phyloP scores from a whole-genome alignment of 2,113 vertebrate species.

The Mormyrus iriodes region DNA sequence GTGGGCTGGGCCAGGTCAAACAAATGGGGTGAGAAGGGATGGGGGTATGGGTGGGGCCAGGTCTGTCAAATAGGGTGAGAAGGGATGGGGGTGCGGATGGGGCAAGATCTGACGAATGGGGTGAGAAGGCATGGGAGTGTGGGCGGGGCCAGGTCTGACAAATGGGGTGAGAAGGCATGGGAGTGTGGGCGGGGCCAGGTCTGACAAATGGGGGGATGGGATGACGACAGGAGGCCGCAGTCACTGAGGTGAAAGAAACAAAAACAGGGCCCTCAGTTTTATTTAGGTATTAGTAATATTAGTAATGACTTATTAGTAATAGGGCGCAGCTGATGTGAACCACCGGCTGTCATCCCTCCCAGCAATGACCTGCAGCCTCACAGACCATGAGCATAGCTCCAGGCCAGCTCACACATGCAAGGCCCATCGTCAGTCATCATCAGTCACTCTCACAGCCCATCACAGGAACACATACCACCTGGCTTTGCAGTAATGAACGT shows the following conservation, averaged over 20 bases:
- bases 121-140: neutral
- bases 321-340: neutral
- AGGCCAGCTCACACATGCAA: neutral
- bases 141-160: neutral
- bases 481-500: neutral
- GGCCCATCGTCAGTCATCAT: neutral
- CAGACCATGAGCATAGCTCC: no score
- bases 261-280: neutral
- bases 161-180: neutral
- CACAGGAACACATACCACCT: neutral
- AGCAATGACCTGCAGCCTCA: neutral
- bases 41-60: no score
- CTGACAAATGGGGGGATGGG: neutral
- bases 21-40: no score
- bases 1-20: no score
- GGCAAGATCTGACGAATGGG: no score
- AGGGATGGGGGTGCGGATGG: no score
- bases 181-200: neutral
- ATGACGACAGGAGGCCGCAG: neutral
- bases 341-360: neutral
- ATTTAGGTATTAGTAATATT: neutral
- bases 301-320: neutral
- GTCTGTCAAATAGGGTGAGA: neutral
- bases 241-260: neutral
- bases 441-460: neutral